These are phyloP conservation scores for Drosophila infuscata DNA, from an alignment of 2,888 invertebrate species.

Conservation along the genomic window DNA sequence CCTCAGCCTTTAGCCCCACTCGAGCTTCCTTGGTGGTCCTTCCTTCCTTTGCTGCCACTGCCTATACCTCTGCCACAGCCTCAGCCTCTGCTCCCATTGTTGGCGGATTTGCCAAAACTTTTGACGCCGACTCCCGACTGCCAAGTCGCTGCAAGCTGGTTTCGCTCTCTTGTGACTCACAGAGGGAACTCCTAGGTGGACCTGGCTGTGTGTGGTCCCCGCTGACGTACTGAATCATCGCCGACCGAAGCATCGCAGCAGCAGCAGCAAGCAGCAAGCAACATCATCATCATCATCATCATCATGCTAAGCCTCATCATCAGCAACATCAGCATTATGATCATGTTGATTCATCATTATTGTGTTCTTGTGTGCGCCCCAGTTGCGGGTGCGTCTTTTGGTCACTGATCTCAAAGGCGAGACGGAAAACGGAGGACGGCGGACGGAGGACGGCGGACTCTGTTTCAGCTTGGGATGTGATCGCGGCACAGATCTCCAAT, in stretches of 20 bases:
- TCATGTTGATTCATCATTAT: conserved; percentile 52
- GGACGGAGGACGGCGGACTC: not conserved
- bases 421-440: not conserved
- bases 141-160: conserved; percentile 31
- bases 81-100: conserved; percentile 52
- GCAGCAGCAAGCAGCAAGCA: conserved; percentile 13
- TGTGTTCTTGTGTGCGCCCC: conserved; percentile 63
- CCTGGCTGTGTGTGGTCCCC: conserved; percentile 67
- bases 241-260: conserved; percentile 8
- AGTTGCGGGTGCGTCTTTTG: conserved; percentile 76
- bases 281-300: conserved; percentile 12
- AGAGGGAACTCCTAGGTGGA: conserved; percentile 73
- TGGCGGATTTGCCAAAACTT: conserved; percentile 75
- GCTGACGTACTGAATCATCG: conserved; percentile 78
- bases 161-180: conserved; percentile 59
- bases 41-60: conserved; percentile 7
- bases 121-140: conserved; percentile 48
- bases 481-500: conserved; percentile 85
- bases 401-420: conserved; percentile 63
- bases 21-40: conserved; percentile 66
- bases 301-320: not conserved
- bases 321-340: not conserved
- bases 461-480: conserved; percentile 60
- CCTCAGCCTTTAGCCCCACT: not conserved
- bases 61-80: conserved; percentile 19